Evolutionary conservation across 2,113 vertebrate genomes (phyloP), one percentile per base, ranked within the genome.

Genomic region (Anoplopoma fimbria): DNA sequence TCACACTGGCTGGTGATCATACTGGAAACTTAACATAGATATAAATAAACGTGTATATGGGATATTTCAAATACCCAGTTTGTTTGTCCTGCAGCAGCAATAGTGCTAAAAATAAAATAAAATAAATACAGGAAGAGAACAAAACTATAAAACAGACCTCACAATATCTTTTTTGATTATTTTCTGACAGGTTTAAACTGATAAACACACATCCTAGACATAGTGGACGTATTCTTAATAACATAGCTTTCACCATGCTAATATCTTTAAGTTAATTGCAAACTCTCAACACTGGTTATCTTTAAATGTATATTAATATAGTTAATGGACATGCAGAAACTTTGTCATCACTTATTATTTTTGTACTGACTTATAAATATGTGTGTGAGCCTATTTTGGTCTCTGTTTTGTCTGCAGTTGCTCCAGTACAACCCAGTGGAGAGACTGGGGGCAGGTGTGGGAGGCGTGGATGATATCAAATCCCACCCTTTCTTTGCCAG

Each of bases 361-460:
- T 61, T 61, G 23, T 49, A 25, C 34, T 77, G 36, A 68, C 33
- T 34, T 49, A 29, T 62, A 9, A 40, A 17, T 36, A n/a, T n/a
- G n/a, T n/a, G n/a, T n/a, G n/a, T n/a, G n/a, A n/a, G 33, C 57
- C 0, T 70, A 25, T 27, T 45, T 55, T 27, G 34, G 19, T 58
- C 78, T 93, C 75, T 85, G 33, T 53, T 76, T 84, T 31, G 63
- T 10, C 68, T 80, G 69, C 87, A 99, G 98, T 95, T 99, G 88
- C 96, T 99, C 87, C 98, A 99, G 96, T 99, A 96, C 94, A 98
- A 99, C 93, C 97, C 98, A 8, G 83, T 93, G 58, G 98, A 99
- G 84, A 95, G 98, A 79, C 96, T 99, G 83, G 98, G 98, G 47
- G 96, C 98, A 17, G 98, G 98, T 2, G 97, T 95, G 29, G 96